phyloP scores from a whole-genome alignment of 2,113 vertebrate genomes.

The Melanocharis versteri region DNA sequence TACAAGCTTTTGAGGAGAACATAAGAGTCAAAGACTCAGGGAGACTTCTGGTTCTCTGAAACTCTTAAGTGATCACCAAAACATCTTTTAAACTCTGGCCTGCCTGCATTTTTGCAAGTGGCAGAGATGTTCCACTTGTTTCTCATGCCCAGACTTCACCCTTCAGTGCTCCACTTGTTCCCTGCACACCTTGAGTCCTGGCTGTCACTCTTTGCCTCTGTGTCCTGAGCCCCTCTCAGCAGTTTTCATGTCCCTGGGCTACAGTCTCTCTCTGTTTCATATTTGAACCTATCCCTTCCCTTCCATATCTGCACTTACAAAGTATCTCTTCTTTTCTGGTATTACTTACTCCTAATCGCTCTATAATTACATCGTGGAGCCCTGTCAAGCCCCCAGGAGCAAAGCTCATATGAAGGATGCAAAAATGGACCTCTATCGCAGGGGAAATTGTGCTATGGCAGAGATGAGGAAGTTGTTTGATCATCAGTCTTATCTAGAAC shows the following conservation, averaged over 20 bases:
- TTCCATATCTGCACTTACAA: background rate
- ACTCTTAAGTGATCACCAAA: background rate
- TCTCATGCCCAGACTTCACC: background rate
- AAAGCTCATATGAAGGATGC: background rate
- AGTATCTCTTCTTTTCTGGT: slow-evolving; percentile 16
- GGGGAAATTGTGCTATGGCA: background rate
- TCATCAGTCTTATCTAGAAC: slow-evolving; percentile 62
- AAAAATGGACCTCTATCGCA: background rate
- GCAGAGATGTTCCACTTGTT: background rate
- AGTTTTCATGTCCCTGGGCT: background rate
- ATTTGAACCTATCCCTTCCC: background rate
- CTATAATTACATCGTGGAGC: background rate
- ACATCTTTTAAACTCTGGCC: background rate
- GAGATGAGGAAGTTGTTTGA: slow-evolving; percentile 43
- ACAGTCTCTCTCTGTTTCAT: background rate
- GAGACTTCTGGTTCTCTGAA: background rate
- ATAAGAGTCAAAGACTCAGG: background rate
- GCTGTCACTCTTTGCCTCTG: background rate
- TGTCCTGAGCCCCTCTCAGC: background rate
- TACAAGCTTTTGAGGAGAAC: background rate
- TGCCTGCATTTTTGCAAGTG: background rate
- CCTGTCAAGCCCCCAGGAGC: background rate
- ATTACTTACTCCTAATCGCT: slow-evolving; percentile 47
- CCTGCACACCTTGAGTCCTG: background rate
- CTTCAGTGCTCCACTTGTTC: background rate